Percentiles rank a stretch among this genome's conserved stretches.
These are phyloP conservation scores for Salminus brasiliensis DNA, from an alignment of 2,113 vertebrate genomes.

Conservation along the genomic window DNA sequence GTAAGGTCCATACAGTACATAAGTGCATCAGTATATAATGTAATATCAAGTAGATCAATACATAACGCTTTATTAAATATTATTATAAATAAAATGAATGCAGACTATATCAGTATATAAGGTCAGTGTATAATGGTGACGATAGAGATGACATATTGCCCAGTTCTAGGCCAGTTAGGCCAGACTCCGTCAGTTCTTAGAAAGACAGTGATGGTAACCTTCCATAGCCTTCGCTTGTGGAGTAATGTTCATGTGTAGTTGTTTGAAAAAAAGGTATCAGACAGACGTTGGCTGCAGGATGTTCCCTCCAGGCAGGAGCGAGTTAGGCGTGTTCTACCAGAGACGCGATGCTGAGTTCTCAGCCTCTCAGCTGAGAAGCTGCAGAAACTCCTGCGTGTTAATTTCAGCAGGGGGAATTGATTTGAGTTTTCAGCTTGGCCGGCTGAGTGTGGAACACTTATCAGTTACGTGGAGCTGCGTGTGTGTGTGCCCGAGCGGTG, in stretches of 20 bases:
- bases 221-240: too few relatives aligned
- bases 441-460: neutral
- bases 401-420: neutral
- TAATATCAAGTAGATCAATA: too few relatives aligned
- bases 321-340: neutral
- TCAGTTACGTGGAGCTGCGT: neutral
- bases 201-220: too few relatives aligned
- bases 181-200: too few relatives aligned
- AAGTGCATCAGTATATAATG: too few relatives aligned
- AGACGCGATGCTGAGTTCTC: neutral
- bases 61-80: too few relatives aligned
- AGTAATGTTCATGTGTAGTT: conserved; percentile 42
- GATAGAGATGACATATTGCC: too few relatives aligned
- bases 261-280: neutral
- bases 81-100: too few relatives aligned
- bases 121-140: too few relatives aligned
- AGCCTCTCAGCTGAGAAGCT: neutral
- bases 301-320: neutral
- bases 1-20: too few relatives aligned
- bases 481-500: neutral
- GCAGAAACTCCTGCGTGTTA: neutral
- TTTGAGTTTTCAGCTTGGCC: conserved; percentile 6
- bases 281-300: neutral
- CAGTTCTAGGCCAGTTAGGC: too few relatives aligned
- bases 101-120: too few relatives aligned